Evolutionary conservation across 2,888 invertebrate genomes (phyloP), one percentile per base, ranked within the genome.

Genomic region (Morinoia aosen): DNA sequence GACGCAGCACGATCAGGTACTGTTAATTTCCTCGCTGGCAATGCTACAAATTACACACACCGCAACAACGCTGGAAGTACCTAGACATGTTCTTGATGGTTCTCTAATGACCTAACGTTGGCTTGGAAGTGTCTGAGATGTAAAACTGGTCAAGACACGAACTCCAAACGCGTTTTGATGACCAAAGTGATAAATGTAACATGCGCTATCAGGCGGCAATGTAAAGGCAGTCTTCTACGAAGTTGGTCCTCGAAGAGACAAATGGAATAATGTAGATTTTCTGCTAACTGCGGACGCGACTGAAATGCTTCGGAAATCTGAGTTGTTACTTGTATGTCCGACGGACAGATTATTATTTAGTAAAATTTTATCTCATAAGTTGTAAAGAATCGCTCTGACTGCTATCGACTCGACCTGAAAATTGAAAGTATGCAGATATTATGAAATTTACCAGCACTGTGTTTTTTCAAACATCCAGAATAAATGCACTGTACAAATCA

Each of bases 11-110:
- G 33, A 48, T 56, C 93, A 33, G 57, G 48, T 57, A 48, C 48
- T 57, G 48, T 93, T 57, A 93, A 93, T 93, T 93, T 93, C 58
- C 48, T 93, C 57, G 48, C 33, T 12, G n/a, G 93, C 25, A 93
- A 93, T 57, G 25, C 57, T 40, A 40, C 90, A 39, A 48, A 90
- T 90, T 93, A 93, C 93, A 93, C 12, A 14, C 93, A 57, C 57
- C 57, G 57, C 93, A 56, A 93, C 56, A 48, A 57, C 93, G 25
- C 33, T 48, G 12, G 16, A 48, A 58, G 57, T 48, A 19, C 93
- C 93, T 93, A 48, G 93, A 12, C 33, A 57, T 33, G 93, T 48
- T 93, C 57, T 39, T 57, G 48, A 57, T 57, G 57, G 40, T 57
- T 56, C 93, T 57, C 57, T 93, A 93, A 93, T 57, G 57, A 58